Evolutionary conservation across 2,888 invertebrate species (phyloP).

Genomic region (Lordiphosa andalusiaca): DNA sequence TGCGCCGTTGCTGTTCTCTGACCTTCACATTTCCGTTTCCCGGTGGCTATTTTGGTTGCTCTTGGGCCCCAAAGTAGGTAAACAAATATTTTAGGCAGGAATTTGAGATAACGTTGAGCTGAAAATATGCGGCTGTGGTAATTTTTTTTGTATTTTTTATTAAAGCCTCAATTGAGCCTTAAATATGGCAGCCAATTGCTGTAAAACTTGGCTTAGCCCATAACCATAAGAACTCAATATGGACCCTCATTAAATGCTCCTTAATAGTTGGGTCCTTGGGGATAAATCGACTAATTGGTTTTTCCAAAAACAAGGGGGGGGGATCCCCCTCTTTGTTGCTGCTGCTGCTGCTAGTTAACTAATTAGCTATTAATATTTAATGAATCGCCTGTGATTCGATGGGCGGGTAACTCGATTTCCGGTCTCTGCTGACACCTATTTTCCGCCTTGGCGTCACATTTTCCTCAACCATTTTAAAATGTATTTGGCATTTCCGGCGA

Average conservation of each 20-base stretch:
- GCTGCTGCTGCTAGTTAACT: slow-evolving; percentile 38
- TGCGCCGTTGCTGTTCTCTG: neutral
- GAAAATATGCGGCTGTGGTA: too few relatives aligned
- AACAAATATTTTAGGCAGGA: slow-evolving; percentile 26
- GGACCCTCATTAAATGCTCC: slow-evolving; percentile 19
- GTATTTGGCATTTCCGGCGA: too few relatives aligned
- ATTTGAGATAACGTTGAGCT: slow-evolving; percentile 11
- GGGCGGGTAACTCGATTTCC: slow-evolving; percentile 45
- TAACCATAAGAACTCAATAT: slow-evolving; percentile 11
- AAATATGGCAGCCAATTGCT: slow-evolving; percentile 6
- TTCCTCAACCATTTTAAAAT: neutral
- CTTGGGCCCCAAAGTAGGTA: slow-evolving; percentile 15
- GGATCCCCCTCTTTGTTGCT: neutral
- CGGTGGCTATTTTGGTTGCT: slow-evolving; percentile 26
- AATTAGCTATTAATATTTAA: slow-evolving; percentile 57
- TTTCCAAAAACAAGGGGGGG: too few relatives aligned
- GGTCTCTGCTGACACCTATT: too few relatives aligned
- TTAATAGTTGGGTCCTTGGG: slow-evolving; percentile 5
- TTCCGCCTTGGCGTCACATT: too few relatives aligned
- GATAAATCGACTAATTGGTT: too few relatives aligned
- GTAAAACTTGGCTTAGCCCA: slow-evolving; percentile 2
- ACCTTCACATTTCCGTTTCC: slow-evolving; percentile 3
- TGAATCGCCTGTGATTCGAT: slow-evolving; percentile 48
- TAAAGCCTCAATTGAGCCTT: slow-evolving; percentile 12
- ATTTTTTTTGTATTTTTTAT: neutral